Conservation (phyloP, 2,113 vertebrate species). For the Microtus montanus region DNA sequence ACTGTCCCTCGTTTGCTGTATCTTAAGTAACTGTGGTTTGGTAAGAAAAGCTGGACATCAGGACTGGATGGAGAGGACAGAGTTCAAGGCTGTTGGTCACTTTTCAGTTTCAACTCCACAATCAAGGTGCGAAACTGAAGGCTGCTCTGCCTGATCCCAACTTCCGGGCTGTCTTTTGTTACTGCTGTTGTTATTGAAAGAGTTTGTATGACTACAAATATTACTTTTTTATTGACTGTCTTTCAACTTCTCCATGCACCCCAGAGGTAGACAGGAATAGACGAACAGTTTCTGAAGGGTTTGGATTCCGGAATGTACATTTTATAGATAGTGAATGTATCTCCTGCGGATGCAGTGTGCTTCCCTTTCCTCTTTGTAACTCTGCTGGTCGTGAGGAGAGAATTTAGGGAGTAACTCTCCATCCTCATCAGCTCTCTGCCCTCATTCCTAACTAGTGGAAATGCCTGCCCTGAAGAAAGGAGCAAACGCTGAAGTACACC, state of each 20-base stretch:
- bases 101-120: background rate
- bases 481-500: constrained; percentile 66
- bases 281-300: background rate
- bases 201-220: background rate
- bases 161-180: background rate
- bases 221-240: background rate
- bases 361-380: constrained; percentile 32
- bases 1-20: background rate
- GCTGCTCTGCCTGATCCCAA: background rate
- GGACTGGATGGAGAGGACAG: background rate
- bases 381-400: constrained; percentile 47
- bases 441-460: constrained; percentile 38
- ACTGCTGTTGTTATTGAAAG: background rate
- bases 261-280: background rate
- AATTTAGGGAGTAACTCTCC: constrained; percentile 50
- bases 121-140: background rate
- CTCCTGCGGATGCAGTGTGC: background rate
- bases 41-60: background rate
- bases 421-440: constrained; percentile 51
- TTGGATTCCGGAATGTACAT: background rate
- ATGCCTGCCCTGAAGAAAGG: constrained; percentile 67
- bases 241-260: background rate
- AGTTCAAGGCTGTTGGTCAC: background rate
- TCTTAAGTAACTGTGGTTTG: background rate
- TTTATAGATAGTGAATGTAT: constrained; percentile 15